Evolutionary conservation across 2,888 invertebrate species (phyloP), one percentile per base, ranked within the genome.

Genomic region (Tinea pellionella): DNA sequence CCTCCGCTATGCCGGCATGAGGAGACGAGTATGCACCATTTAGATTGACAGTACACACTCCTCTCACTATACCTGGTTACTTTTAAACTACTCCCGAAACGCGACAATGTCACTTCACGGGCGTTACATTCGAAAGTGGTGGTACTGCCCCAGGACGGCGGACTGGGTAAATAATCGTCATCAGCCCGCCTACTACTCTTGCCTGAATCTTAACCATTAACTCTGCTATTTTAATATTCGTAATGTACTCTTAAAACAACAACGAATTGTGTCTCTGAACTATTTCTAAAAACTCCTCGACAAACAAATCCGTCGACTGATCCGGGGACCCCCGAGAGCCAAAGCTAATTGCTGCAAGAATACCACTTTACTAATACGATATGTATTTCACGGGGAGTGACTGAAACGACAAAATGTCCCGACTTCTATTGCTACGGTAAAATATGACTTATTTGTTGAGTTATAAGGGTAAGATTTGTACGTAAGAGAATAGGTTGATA

Each of bases 281-380:
- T 37, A 37, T 37, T 6, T 37, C 37, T 24, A 37, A 37, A 37
- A 37, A 37, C 37, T 6, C 6, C 24, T 47, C 47, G 47, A 16
- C 9, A 60, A 60, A 61, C 62, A 62, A 63, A 62, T 61, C 64
- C 61, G 60, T 65, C 65, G 64, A 64, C 67, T 68, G 69, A 68
- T 67, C 69, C 69, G 68, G 69, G 73, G 71, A 73, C 81, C 80
- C 81, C 75, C 78, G 82, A 83, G 80, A 77, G 77, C 77, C 75
- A 72, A 71, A 74, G 80, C 84, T 86, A 86, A 86, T 87, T 86
- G 84, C 79, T 82, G 76, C 78, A 84, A 85, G 85, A 19, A 85
- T 82, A 80, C 81, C 78, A 79, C 83, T 87, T 79, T 75, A 78
- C 86, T 87, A 57, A 57, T 57, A 57, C 57, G 32, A 57, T 57